Base-by-base conservation (phyloP, 2,113 vertebrate species). In the Balaeniceps rex region DNA sequence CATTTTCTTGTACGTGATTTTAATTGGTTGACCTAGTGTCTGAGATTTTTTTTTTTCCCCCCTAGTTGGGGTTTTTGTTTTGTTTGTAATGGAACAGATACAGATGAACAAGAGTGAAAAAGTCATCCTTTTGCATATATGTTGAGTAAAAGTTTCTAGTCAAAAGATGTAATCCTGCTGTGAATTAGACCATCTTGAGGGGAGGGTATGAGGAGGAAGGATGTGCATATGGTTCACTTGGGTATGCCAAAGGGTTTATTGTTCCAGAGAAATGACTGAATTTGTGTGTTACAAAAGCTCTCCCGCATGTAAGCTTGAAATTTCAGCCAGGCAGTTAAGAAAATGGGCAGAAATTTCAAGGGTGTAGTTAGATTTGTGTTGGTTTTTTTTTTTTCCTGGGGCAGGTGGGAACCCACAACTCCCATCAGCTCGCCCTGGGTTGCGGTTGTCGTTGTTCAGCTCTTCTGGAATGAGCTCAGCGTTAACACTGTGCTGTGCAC, bases 221-320 rank as follows among this genome's bases (percentile, higher is more conserved):
- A 51, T 65, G 22, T 2, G 0, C 0, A 1, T 68, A 17, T 42
- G 61, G 34, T 68, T 96, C 57, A 40, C 21, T 49, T 12, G 10
- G 28, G 3, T 80, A 54, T 60, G 77, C 83, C 77, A 57, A 54
- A 74, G 90, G 57, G 58, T 54, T 14, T 46, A 15, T 61, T 83
- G 74, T 85, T 92, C 34, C 66, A 69, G 87, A 51, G 34, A 76
- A 87, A 70, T 7, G 7, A 12, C 14, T 54, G 34, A 72, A 72
- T 79, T 75, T 82, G 15, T 57, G 23, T 24, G 3, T 84, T 44
- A 44, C 31, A 55, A 44, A 75, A 96, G 5, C 21, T 36, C 33
- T n/a, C 6, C 40, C 42, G 24, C 0, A 0, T 4, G 12, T 4
- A 7, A 82, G 28, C 46, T 87, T 69, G 66, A 81, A 24, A 51